Base-by-base conservation (phyloP, 2,113 vertebrate species). In the Pantherophis guttatus region DNA sequence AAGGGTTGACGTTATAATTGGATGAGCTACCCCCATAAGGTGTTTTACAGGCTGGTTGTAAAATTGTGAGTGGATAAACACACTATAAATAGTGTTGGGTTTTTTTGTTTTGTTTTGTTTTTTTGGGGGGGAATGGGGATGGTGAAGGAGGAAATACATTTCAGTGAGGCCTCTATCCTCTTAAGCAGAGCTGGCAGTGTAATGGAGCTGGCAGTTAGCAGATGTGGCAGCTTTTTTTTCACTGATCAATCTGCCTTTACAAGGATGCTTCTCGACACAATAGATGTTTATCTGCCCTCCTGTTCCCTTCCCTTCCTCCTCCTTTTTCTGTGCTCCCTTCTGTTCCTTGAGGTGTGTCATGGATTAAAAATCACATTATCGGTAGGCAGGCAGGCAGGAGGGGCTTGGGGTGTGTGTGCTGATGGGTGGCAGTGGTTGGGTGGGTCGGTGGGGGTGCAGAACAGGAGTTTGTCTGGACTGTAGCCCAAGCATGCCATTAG, bases 401-500 rank as follows among this genome's bases (percentile, higher is more conserved):
- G 21, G n/a, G 2, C 15, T 39, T 0, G 29, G 65, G n/a, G 65
- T 13, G 13, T 13, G 17, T 2, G 59, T 29, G 65, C 29, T 10
- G 89, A 23, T 19, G n/a, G 53, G 53, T 52, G 44, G 24, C 86
- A 87, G 44, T 52, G 23, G 39, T 4, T 26, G 53, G n/a, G 23
- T 13, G 86, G 48, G 48, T 87, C 1, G 21, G 44, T 53, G 50
- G 86, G 94, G 94, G 89, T 90, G 90, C 17, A 94, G 95, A 96
- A 96, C 95, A 92, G 95, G 96, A 96, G 94, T 96, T 93, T 1
- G 94, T 94, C 94, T 96, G 95, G 95, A 95, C 95, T 93, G 93
- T 94, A 94, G 95, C 96, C 96, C 96, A 96, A 97, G 96, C 96
- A 96, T 97, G 97, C 97, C 96, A 96, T 95, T 86, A 0, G 39